phyloP scores from a whole-genome alignment of 2,888 invertebrate genomes.

The Himalopsyche anomala region DNA sequence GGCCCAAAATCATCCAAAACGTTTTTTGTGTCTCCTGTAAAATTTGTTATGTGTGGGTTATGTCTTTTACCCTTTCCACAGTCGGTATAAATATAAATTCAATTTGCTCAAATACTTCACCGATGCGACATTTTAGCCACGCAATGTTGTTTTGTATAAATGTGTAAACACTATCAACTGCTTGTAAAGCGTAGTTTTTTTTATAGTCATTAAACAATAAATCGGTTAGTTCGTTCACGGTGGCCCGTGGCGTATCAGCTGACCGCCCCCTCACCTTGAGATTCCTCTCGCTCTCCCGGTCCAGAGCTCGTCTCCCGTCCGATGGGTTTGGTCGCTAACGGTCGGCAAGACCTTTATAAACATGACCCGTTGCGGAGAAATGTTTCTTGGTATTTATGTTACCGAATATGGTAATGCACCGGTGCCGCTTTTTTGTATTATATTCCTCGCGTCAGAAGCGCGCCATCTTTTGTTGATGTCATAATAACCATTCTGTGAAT shows the following conservation, averaged over 20 bases:
- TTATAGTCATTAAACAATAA: no score
- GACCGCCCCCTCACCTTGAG: slow-evolving; percentile 21
- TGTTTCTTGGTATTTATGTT: slow-evolving; percentile 57
- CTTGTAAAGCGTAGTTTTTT: no score
- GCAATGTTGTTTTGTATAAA: no score
- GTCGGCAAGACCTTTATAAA: slow-evolving; percentile 10
- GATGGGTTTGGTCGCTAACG: slow-evolving; percentile 31
- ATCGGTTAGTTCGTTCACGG: neutral
- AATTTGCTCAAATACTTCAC: no score
- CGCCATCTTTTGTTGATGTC: slow-evolving; percentile 24
- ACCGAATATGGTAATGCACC: slow-evolving; percentile 54
- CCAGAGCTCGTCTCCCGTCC: slow-evolving; percentile 24
- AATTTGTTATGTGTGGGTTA: no score
- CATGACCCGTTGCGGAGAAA: slow-evolving; percentile 50
- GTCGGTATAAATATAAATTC: no score
- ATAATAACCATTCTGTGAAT: neutral
- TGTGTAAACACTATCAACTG: no score
- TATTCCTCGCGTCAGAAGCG: neutral
- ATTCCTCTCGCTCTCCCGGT: slow-evolving; percentile 25
- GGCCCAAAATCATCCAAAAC: no score
- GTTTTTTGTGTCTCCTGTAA: no score
- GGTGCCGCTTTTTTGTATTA: slow-evolving; percentile 44
- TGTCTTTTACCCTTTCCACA: no score
- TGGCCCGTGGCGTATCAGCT: neutral
- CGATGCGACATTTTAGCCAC: no score